These are phyloP conservation scores for Phrynocephalus versicolor DNA, from an alignment of 2,113 vertebrate genomes.

Conservation along the genomic window DNA sequence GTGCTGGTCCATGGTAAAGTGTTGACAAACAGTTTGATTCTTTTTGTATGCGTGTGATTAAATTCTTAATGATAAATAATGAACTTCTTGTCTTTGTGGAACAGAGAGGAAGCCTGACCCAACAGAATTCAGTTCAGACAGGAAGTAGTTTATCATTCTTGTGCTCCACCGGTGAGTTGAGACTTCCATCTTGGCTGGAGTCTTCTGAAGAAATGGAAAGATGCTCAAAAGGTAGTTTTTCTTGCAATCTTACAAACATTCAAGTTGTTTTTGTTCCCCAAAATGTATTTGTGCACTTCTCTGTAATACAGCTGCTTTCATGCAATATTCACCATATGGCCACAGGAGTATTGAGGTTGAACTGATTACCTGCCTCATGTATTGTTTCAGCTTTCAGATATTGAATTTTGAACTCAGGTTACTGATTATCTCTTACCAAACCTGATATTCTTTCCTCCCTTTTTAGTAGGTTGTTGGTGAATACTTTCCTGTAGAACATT, in stretches of 20 bases:
- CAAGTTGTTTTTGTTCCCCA: conserved; percentile 16
- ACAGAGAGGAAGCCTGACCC: conserved; percentile 82
- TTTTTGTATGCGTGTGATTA: not conserved
- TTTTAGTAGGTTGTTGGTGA: too few relatives aligned
- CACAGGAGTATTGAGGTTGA: not conserved
- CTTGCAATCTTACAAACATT: not conserved
- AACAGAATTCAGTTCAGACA: conserved; percentile 83
- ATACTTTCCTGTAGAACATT: too few relatives aligned
- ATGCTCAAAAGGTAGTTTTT: conserved; percentile 88
- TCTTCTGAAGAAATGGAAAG: conserved; percentile 95
- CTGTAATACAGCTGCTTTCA: not conserved
- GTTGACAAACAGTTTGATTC: not conserved
- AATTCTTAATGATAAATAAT: conserved; percentile 25
- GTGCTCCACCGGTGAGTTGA: conserved; percentile 83
- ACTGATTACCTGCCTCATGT: not conserved
- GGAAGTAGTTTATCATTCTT: conserved; percentile 78
- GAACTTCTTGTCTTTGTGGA: conserved; percentile 46
- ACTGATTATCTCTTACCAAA: not conserved
- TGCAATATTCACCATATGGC: not conserved
- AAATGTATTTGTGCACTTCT: not conserved
- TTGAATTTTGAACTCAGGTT: not conserved
- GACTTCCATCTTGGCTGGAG: conserved; percentile 90
- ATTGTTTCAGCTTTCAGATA: not conserved
- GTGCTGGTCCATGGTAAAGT: not conserved
- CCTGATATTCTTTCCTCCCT: too few relatives aligned